Conservation (phyloP, 2,888 invertebrate species). For the Siphonodentalium dalli region DNA sequence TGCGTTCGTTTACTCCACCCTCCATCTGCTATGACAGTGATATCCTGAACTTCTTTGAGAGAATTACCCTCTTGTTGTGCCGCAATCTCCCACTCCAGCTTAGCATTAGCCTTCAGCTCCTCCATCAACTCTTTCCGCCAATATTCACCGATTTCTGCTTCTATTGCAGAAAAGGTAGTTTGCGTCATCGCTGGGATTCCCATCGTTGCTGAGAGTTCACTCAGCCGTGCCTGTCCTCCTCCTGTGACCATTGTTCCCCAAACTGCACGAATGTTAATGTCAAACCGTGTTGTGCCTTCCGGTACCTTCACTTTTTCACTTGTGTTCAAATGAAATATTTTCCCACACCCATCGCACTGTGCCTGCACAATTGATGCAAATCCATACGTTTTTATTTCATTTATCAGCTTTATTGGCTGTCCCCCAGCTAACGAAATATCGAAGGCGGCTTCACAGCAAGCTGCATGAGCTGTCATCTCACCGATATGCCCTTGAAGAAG, state of each 20-base stretch:
- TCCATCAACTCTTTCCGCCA: background rate
- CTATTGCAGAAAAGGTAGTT: slow-evolving; percentile 1
- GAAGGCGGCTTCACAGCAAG: too few species aligned
- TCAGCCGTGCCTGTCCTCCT: background rate
- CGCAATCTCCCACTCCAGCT: background rate
- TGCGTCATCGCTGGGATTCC: background rate
- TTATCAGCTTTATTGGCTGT: too few species aligned
- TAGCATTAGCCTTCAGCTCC: background rate
- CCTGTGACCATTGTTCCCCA: background rate
- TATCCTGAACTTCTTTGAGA: background rate
- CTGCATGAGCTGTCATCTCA: too few species aligned
- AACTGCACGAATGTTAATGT: background rate
- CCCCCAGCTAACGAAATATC: too few species aligned
- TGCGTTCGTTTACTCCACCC: slow-evolving; percentile 6
- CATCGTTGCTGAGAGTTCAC: background rate
- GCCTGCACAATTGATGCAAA: too few species aligned
- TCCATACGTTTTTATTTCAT: too few species aligned
- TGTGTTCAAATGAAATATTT: too few species aligned
- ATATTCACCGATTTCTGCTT: background rate
- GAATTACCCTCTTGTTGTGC: background rate
- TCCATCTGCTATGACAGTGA: slow-evolving; percentile 1
- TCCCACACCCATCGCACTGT: too few species aligned
- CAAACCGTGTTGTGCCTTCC: too few species aligned
- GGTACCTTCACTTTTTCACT: too few species aligned
- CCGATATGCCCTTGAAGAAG: too few species aligned